Evolutionary conservation across 2,113 vertebrate genomes (phyloP).

Genomic region (Pavo muticus): DNA sequence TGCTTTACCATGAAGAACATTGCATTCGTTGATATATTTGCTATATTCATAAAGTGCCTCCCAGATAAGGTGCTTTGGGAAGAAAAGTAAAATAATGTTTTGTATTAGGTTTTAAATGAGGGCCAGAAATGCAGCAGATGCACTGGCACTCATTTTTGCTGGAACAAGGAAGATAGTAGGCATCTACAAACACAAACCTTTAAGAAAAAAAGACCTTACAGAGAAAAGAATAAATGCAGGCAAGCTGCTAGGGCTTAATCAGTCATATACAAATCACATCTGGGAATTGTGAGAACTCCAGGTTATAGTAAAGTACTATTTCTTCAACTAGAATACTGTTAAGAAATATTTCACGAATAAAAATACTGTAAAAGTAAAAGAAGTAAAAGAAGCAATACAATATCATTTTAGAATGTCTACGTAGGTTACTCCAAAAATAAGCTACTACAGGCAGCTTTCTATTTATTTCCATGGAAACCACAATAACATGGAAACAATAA

Average conservation of each 20-base stretch:
- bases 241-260: neutral
- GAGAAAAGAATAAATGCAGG: neutral
- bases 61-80: neutral
- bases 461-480: too few species aligned
- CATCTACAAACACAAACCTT: neutral
- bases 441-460: too few species aligned
- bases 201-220: neutral
- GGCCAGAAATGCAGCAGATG: neutral
- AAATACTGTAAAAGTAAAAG: neutral
- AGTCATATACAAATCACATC: neutral
- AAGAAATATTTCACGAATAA: neutral
- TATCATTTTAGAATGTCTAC: neutral
- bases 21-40: neutral
- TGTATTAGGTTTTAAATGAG: neutral
- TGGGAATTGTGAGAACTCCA: neutral
- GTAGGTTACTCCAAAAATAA: too few species aligned
- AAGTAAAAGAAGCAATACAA: neutral
- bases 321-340: neutral
- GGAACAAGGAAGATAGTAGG: neutral
- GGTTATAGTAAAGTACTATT: neutral
- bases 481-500: too few species aligned
- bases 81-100: neutral
- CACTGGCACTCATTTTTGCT: neutral
- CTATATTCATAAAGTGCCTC: neutral
- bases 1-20: neutral